Conservation (phyloP, 2,888 invertebrate species). For the Cristatella mucedo region DNA sequence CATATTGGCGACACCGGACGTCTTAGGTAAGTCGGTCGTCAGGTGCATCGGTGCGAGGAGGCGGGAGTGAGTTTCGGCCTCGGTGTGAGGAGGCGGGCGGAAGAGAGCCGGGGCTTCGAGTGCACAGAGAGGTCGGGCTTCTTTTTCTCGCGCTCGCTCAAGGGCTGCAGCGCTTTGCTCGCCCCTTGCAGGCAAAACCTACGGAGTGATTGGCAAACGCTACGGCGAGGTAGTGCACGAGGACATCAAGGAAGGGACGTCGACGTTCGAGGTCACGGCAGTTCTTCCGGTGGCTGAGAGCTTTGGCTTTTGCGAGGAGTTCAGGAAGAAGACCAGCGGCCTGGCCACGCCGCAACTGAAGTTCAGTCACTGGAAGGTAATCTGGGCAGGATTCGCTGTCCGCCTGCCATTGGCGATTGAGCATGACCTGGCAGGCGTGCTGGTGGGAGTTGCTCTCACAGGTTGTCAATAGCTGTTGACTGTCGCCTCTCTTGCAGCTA, state of each 20-base stretch:
- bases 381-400: too few relatives aligned
- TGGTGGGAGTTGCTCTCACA: too few relatives aligned
- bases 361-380: conserved; percentile 95
- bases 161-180: too few relatives aligned
- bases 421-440: too few relatives aligned
- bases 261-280: conserved; percentile 69
- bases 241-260: conserved; percentile 74
- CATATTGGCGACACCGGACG: conserved; percentile 68
- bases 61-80: not conserved
- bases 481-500: too few relatives aligned
- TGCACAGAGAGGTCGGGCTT: too few relatives aligned
- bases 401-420: too few relatives aligned
- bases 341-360: conserved; percentile 82
- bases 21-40: conserved; percentile 59
- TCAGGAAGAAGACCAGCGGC: conserved; percentile 87
- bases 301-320: conserved; percentile 80
- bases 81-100: too few relatives aligned
- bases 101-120: too few relatives aligned
- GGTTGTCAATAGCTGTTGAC: too few relatives aligned
- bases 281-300: conserved; percentile 89
- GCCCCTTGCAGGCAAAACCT: conserved; percentile 41
- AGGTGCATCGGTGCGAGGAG: not conserved
- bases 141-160: too few relatives aligned
- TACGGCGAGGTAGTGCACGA: conserved; percentile 74
- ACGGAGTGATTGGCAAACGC: conserved; percentile 69